phyloP scores from a whole-genome alignment of 2,888 invertebrate species.

The Steinernema scapterisci region DNA sequence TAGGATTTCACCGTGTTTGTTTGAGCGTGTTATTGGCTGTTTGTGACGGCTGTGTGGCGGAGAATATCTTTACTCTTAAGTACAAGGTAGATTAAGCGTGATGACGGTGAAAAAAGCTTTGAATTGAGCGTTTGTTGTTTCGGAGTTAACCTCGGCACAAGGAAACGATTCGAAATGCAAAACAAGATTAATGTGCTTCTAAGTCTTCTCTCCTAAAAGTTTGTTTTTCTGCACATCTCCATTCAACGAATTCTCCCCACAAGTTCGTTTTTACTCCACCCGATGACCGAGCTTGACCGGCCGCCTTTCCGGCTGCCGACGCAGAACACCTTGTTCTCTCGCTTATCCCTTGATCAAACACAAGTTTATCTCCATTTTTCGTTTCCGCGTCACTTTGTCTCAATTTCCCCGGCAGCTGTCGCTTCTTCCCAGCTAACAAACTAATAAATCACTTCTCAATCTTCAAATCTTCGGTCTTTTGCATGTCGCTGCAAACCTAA shows the following conservation, averaged over 20 bases:
- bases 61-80: too few relatives aligned
- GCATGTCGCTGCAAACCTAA: neutral
- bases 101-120: neutral
- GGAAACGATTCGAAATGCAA: too few relatives aligned
- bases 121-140: too few relatives aligned
- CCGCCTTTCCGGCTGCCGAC: neutral
- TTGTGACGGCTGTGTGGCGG: too few relatives aligned
- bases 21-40: too few relatives aligned
- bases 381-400: slow-evolving; percentile 14
- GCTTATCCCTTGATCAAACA: slow-evolving; percentile 28
- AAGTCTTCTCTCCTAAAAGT: too few relatives aligned
- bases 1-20: too few relatives aligned
- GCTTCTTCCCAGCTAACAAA: neutral
- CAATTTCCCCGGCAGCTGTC: slow-evolving; percentile 1
- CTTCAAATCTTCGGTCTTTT: slow-evolving; percentile 1
- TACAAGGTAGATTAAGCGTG: neutral
- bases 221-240: neutral
- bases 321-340: slow-evolving; percentile 10
- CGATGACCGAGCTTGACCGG: neutral
- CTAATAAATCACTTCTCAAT: neutral
- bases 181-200: too few relatives aligned
- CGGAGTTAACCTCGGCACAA: too few relatives aligned
- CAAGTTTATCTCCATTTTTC: slow-evolving; percentile 28
- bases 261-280: too few relatives aligned
- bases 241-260: too few relatives aligned